A percentile compares a stretch with the other conserved stretches of the same genome.
These are phyloP conservation scores for Lepidocolaptes lacrymiger DNA, from an alignment of 2,797 vertebrate genomes.

Conservation along the genomic window DNA sequence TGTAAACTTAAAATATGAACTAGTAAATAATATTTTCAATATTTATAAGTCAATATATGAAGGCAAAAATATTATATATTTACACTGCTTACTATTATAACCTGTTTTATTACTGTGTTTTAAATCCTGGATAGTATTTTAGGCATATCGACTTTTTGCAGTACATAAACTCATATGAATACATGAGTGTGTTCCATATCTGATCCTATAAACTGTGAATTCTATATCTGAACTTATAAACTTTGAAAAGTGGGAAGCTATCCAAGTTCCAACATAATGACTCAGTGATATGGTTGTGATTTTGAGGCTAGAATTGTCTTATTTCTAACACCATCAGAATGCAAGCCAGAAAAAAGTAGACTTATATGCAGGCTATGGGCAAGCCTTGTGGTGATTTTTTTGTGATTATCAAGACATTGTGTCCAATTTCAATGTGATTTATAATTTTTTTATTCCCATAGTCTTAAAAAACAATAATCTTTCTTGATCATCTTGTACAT, in stretches of 20 bases:
- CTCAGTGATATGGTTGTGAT: neutral
- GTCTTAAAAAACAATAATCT: neutral
- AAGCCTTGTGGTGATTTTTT: neutral
- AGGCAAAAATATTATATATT: neutral
- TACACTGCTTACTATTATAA: neutral
- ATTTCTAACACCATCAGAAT: neutral
- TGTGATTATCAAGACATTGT: neutral
- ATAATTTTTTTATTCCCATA: neutral
- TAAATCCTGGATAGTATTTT: neutral
- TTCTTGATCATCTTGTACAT: neutral
- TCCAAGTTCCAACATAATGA: neutral
- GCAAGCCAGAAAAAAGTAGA: neutral
- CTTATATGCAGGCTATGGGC: accelerated
- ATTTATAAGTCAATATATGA: neutral
- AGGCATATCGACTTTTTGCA: neutral
- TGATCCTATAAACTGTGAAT: neutral
- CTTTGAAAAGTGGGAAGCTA: neutral
- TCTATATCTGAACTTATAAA: neutral
- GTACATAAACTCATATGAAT: neutral
- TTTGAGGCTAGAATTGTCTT: neutral
- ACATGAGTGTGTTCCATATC: neutral
- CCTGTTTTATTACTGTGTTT: neutral
- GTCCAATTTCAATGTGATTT: neutral
- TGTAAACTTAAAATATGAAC: neutral
- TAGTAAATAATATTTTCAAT: neutral